Conservation (phyloP, 2,797 vertebrate species). For the Protosalanx chinensis region DNA sequence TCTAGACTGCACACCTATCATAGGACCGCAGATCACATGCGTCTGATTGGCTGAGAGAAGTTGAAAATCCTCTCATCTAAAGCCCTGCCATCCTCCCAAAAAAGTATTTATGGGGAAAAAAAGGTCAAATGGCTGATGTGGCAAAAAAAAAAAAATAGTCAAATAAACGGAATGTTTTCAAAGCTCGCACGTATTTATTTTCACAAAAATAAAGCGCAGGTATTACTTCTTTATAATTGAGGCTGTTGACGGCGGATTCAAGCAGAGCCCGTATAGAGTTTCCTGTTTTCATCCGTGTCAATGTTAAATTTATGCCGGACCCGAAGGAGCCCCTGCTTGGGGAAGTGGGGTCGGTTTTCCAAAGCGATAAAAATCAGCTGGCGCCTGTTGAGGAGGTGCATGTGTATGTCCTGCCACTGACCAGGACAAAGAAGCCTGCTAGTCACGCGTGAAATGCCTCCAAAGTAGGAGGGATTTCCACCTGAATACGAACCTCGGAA, state of each 20-base stretch:
- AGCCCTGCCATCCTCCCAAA: background rate
- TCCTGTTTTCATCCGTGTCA: conserved; percentile 57
- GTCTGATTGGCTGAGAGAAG: conserved; percentile 7
- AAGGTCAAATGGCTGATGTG: conserved; percentile 1
- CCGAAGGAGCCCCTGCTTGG: conserved; percentile 44
- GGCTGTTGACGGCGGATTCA: conserved; percentile 36
- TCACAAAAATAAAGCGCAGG: conserved; percentile 32
- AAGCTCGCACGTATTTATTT: conserved; percentile 37
- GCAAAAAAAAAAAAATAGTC: conserved; percentile 8
- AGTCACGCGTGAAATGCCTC: conserved; percentile 57
- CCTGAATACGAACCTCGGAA: conserved; percentile 37
- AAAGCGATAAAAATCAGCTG: conserved; percentile 82
- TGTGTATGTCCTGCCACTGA: conserved; percentile 69
- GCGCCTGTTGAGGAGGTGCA: conserved; percentile 72
- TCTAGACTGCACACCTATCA: background rate
- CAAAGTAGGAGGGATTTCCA: conserved; percentile 49
- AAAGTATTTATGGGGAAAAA: conserved; percentile 8
- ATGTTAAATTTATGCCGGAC: conserved; percentile 53
- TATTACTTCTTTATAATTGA: conserved; percentile 32
- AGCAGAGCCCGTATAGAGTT: conserved; percentile 39
- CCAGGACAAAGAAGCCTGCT: conserved; percentile 61
- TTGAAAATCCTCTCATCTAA: conserved; percentile 19
- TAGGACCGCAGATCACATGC: conserved; percentile 1
- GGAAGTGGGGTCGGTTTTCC: conserved; percentile 83
- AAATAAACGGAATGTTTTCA: conserved; percentile 35